Evolutionary conservation across 1,140 invertebrate genomes (phyloP).

Genomic region (Brachionus paranguensis): DNA sequence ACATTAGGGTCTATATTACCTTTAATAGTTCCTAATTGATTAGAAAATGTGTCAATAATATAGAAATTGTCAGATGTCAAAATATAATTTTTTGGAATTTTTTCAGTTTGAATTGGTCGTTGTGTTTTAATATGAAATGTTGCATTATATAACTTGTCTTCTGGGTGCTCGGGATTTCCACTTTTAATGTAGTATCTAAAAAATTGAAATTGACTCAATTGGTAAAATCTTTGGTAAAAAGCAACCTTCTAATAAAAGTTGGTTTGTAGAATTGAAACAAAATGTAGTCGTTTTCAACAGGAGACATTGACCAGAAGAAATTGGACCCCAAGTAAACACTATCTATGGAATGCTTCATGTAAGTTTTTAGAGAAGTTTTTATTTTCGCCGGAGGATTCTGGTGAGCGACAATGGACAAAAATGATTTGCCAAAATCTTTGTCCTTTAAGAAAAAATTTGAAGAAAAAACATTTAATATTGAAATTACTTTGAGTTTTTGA

Average conservation of each 20-base stretch:
- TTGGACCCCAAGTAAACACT: slow-evolving; percentile 79
- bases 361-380: slow-evolving; percentile 71
- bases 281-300: slow-evolving; percentile 73
- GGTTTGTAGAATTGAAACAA: slow-evolving; percentile 74
- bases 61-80: slow-evolving; percentile 41
- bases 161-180: slow-evolving; percentile 82
- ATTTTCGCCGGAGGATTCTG: slow-evolving; percentile 67
- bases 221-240: not conserved
- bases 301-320: slow-evolving; percentile 85
- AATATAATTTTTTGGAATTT: slow-evolving; percentile 43
- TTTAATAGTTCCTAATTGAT: slow-evolving; percentile 70
- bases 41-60: slow-evolving; percentile 46
- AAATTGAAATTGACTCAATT: slow-evolving; percentile 40
- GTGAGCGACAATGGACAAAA: slow-evolving; percentile 70
- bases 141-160: slow-evolving; percentile 81
- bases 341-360: slow-evolving; percentile 72
- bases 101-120: slow-evolving; percentile 39
- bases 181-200: slow-evolving; percentile 77
- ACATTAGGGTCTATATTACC: slow-evolving; percentile 64
- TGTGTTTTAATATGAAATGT: slow-evolving; percentile 72
- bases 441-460: slow-evolving; percentile 61
- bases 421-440: slow-evolving; percentile 81
- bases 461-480: not conserved
- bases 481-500: slow-evolving; percentile 80
- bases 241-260: slow-evolving; percentile 68